Base-by-base conservation (phyloP, 1,140 invertebrate genomes). In the Hycleus cichorii region DNA sequence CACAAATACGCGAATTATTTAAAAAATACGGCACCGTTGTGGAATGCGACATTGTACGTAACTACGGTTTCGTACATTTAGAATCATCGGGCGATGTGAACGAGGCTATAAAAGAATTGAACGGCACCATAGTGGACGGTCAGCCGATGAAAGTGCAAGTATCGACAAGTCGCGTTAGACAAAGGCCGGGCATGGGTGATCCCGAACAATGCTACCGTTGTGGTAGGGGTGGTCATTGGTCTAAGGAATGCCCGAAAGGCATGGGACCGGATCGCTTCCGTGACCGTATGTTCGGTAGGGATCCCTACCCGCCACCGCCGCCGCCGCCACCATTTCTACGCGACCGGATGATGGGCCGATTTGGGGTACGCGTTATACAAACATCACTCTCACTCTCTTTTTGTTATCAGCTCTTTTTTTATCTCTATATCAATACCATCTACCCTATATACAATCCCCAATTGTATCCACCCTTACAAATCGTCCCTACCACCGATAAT, bases 181-280 rank as follows among this genome's bases (percentile, higher is more conserved):
- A 93, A 72, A 87, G 90, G 72, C 91, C 93, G 64, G 93, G 93
- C 63, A 95, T 96, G 92, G 92, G 92, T 66, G 91, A 93, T 76
- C 90, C 91, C 71, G 91, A 93, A 72, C 90, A 92, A 73, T 95
- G 92, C 78, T 95, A 93, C 78, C 84, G 91, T 75, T 95, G 93
- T 81, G 92, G 92, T 55, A 83, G 89, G 73, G 89, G 89, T 68
- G 93, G 93, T 62, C 92, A 95, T 78, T 95, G 92, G 93, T 94
- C 90, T 64, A 93, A 93, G 81, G 90, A 94, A 76, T 93, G 91
- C 77, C 90, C 90, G 59, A 80, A 85, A 74, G 86, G 84, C 60
- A 82, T 85, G 67, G 86, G 85, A 68, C 85, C 86, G 69, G 87
- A 87, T 71, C 84, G 86, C 64, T 90, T 86, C 79, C 83, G 88